These are phyloP conservation scores for Pseudopipra pipra DNA, from an alignment of 2,113 vertebrate genomes.

Conservation along the genomic window DNA sequence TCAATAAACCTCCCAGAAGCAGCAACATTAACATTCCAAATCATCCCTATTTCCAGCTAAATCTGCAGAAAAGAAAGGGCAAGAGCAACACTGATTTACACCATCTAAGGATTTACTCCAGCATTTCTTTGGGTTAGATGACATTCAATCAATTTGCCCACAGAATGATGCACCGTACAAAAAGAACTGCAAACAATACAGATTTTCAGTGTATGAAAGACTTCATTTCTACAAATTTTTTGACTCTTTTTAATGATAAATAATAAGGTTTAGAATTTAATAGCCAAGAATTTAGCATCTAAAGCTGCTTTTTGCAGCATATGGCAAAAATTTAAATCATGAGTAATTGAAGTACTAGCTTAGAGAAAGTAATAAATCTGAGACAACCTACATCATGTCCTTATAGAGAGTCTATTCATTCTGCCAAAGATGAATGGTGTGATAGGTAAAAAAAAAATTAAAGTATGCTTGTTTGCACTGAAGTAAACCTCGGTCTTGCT, in stretches of 20 bases:
- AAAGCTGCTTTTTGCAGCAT: not conserved
- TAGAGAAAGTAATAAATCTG: not conserved
- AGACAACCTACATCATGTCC: not conserved
- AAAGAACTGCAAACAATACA: slow-evolving; percentile 10
- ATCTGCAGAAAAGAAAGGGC: slow-evolving; percentile 26
- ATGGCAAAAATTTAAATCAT: not conserved
- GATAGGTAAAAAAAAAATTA: not conserved
- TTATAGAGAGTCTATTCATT: not conserved
- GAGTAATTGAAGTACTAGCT: not conserved
- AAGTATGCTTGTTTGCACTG: not conserved
- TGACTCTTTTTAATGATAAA: not conserved
- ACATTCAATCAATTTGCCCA: slow-evolving; percentile 8
- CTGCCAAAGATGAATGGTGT: not conserved
- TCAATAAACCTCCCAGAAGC: slow-evolving; percentile 49
- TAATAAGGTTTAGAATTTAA: not conserved
- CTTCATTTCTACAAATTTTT: not conserved
- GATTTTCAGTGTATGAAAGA: not conserved
- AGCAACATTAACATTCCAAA: slow-evolving; percentile 42
- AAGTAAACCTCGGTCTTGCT: not conserved
- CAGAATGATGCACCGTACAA: not conserved
- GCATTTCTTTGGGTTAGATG: not conserved
- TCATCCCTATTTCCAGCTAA: slow-evolving; percentile 5
- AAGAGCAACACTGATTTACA: slow-evolving; percentile 39
- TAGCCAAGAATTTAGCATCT: not conserved
- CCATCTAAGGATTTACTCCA: not conserved